These are phyloP conservation scores for Monopterus albus DNA, from an alignment of 2,113 vertebrate species.

Conservation along the genomic window DNA sequence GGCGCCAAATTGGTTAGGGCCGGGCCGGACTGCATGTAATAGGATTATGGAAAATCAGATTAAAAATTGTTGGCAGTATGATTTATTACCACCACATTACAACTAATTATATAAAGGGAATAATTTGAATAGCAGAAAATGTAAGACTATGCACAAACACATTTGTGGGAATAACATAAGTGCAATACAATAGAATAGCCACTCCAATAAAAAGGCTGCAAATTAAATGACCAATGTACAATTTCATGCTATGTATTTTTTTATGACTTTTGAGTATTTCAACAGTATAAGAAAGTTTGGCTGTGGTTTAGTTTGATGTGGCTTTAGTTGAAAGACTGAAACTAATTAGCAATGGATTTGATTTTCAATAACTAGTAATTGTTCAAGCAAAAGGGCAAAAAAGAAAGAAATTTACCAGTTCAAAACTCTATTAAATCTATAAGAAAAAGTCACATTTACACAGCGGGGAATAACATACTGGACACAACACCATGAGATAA, in stretches of 20 bases:
- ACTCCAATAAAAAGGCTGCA: background rate
- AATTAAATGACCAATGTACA: background rate
- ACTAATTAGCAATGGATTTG: too few species aligned
- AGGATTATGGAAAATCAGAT: too few species aligned
- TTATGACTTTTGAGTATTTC: background rate
- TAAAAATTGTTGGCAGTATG: conserved; percentile 21
- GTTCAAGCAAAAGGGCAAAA: too few species aligned
- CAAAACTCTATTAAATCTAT: too few species aligned
- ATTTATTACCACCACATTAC: conserved; percentile 4
- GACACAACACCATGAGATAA: background rate
- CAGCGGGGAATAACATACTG: too few species aligned
- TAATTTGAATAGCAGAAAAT: background rate
- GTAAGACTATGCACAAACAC: background rate
- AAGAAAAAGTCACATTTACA: too few species aligned
- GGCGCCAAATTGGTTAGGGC: too few species aligned
- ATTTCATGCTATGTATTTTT: background rate
- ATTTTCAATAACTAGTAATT: background rate
- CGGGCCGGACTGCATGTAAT: conserved; percentile 6
- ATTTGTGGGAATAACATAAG: too few species aligned
- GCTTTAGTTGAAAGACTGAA: background rate
- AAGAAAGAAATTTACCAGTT: too few species aligned
- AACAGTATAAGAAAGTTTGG: background rate
- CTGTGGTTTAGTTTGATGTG: background rate
- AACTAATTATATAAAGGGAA: background rate
- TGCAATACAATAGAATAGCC: too few species aligned